phyloP scores from a whole-genome alignment of 2,888 invertebrate species.

The Patella depressa region DNA sequence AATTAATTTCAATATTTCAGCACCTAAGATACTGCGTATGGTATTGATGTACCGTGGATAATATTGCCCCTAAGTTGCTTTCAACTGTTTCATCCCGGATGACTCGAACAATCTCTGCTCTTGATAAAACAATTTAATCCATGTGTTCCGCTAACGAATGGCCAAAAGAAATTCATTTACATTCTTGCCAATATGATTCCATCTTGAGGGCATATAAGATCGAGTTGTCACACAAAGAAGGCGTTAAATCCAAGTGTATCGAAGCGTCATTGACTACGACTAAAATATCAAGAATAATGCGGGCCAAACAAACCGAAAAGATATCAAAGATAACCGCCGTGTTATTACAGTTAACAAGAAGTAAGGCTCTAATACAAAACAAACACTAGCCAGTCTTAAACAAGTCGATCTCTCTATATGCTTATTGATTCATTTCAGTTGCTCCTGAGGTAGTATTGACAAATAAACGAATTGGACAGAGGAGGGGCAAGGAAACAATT shows the following conservation, averaged over 20 bases:
- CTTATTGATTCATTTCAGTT: conserved; percentile 34
- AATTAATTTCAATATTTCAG: too few species aligned
- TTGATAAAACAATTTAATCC: neutral
- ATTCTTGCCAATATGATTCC: conserved; percentile 6
- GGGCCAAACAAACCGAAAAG: neutral
- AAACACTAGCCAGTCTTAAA: conserved; percentile 4
- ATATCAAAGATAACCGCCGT: conserved; percentile 8
- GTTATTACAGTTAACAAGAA: neutral
- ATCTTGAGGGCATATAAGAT: conserved; percentile 10
- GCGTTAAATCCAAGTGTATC: conserved; percentile 5
- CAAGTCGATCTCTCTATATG: neutral
- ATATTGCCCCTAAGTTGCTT: too few species aligned
- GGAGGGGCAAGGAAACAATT: conserved; percentile 51
- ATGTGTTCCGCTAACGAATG: neutral
- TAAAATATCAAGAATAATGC: conserved; percentile 9
- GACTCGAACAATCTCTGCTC: neutral
- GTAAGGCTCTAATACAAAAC: neutral
- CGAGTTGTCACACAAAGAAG: conserved; percentile 7
- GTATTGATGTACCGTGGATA: too few species aligned
- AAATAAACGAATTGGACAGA: conserved; percentile 52
- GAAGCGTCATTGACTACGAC: neutral
- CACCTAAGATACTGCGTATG: too few species aligned
- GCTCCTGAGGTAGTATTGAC: conserved; percentile 53
- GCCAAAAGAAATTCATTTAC: conserved; percentile 7
- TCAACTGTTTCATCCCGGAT: too few species aligned